phyloP scores from a whole-genome alignment of 2,888 invertebrate genomes.

The Zonitis immaculata region DNA sequence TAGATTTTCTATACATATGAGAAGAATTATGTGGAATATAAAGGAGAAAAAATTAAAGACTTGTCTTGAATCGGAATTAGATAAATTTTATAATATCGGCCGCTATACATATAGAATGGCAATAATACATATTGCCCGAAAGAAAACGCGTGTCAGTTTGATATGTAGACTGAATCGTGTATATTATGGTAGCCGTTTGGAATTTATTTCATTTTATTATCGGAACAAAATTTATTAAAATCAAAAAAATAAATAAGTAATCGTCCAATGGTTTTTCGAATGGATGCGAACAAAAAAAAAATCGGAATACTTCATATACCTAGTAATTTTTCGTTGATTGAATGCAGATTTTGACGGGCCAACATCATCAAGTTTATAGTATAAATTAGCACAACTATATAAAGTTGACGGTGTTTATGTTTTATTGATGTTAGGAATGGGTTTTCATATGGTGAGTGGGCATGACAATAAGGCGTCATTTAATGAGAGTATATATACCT shows the following conservation, averaged over 20 bases:
- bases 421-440: slow-evolving; percentile 9
- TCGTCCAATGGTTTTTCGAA: no score
- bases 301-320: no score
- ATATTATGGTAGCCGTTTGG: slow-evolving; percentile 7
- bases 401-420: slow-evolving; percentile 11
- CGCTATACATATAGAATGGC: no score
- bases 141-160: slow-evolving; percentile 21
- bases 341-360: background rate
- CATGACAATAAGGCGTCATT: slow-evolving; percentile 14
- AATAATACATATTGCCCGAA: slow-evolving; percentile 7
- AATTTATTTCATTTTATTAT: slow-evolving; percentile 21
- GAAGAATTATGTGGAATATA: background rate
- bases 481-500: slow-evolving; percentile 14
- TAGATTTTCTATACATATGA: background rate
- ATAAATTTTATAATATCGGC: slow-evolving; percentile 3
- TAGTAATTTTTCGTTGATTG: slow-evolving; percentile 7
- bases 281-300: no score
- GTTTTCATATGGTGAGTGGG: slow-evolving; percentile 17
- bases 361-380: background rate
- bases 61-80: background rate
- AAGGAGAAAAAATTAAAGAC: background rate
- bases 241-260: no score
- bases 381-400: slow-evolving; percentile 14
- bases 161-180: slow-evolving; percentile 20
- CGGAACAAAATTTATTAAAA: no score